Conservation (phyloP, 1,140 invertebrate species). For the Sarcophaga peregrina region DNA sequence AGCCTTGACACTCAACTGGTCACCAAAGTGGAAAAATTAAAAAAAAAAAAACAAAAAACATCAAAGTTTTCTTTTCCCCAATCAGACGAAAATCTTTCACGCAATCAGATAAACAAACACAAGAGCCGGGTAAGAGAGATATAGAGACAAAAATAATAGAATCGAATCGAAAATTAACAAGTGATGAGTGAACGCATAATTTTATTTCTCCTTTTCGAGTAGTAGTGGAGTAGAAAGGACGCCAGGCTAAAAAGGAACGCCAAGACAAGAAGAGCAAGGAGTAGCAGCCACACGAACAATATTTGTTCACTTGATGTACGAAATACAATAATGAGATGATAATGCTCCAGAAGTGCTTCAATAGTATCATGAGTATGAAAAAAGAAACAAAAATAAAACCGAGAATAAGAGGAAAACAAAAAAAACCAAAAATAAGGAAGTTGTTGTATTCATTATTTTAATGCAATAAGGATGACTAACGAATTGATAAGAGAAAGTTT, state of each 20-base stretch:
- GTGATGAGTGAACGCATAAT: conserved; percentile 26
- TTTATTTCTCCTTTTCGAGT: not conserved
- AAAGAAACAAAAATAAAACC: not conserved
- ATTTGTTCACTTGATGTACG: conserved; percentile 36
- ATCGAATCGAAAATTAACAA: not conserved
- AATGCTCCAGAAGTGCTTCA: conserved; percentile 10
- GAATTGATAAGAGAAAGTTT: not conserved
- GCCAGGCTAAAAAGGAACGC: not conserved
- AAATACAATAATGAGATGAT: conserved; percentile 36
- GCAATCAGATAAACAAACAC: not conserved
- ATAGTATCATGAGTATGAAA: not conserved
- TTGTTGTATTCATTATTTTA: conserved; percentile 37
- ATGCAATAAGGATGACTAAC: conserved; percentile 25
- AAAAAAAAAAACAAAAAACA: conserved; percentile 30
- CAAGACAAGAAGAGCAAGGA: not conserved
- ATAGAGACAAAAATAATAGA: not conserved
- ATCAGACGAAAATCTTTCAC: not conserved
- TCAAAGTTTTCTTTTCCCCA: conserved; percentile 19
- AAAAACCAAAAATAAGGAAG: conserved; percentile 2
- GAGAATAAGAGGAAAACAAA: not conserved
- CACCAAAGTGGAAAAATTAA: conserved; percentile 29
- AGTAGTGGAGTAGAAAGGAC: not conserved
- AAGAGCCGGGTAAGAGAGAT: not conserved
- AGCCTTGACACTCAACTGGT: conserved; percentile 26
- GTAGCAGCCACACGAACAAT: not conserved